Evolutionary conservation across 2,888 invertebrate species (phyloP).

Genomic region (Axea sp.): DNA sequence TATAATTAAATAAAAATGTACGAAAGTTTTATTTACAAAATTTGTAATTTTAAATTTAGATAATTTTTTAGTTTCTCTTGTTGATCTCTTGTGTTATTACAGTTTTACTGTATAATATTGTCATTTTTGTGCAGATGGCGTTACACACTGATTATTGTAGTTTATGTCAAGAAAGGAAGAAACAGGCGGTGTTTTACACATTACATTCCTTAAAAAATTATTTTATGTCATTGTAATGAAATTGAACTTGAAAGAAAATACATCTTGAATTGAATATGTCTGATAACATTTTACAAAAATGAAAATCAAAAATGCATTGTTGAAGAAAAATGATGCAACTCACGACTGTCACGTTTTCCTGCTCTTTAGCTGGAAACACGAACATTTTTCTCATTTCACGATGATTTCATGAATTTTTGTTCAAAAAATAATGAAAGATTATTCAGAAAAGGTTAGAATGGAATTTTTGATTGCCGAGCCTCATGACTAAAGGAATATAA

Average conservation of each 20-base stretch:
- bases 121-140: too few species aligned
- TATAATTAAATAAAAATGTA: too few species aligned
- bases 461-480: not conserved
- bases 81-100: too few species aligned
- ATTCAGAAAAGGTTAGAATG: not conserved
- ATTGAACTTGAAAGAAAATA: not conserved
- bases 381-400: slow-evolving; percentile 2
- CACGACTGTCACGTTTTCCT: slow-evolving; percentile 21
- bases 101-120: not conserved
- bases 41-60: too few species aligned
- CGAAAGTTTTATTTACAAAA: too few species aligned
- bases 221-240: slow-evolving; percentile 2
- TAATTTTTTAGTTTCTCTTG: too few species aligned
- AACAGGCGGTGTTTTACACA: slow-evolving; percentile 10
- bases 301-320: not conserved
- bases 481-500: slow-evolving; percentile 3
- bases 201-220: not conserved
- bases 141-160: not conserved
- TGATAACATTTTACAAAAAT: not conserved
- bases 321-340: slow-evolving; percentile 12
- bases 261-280: not conserved
- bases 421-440: slow-evolving; percentile 10
- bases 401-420: slow-evolving; percentile 16
- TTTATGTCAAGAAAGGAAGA: slow-evolving; percentile 1
- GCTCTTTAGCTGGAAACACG: slow-evolving; percentile 7